Evolutionary conservation across 2,797 vertebrate species (phyloP).

Genomic region (Aplochiton taeniatus): DNA sequence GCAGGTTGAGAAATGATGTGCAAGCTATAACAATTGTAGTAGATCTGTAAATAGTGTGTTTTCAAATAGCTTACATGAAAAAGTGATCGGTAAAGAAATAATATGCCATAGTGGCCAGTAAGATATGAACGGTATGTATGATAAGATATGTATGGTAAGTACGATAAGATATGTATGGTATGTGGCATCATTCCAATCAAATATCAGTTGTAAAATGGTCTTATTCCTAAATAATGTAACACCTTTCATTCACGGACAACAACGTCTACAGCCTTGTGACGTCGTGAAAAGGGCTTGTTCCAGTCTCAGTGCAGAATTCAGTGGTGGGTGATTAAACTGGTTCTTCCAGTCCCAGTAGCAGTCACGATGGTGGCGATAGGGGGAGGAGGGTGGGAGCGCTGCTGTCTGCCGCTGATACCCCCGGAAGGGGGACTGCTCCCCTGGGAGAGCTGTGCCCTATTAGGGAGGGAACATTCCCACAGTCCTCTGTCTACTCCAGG

Average conservation of each 20-base stretch:
- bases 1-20: too few species aligned
- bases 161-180: too few species aligned
- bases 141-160: too few species aligned
- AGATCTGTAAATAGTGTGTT: too few species aligned
- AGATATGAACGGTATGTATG: too few species aligned
- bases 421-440: conserved; percentile 50
- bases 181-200: too few species aligned
- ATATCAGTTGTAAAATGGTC: neutral
- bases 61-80: too few species aligned
- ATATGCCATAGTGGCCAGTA: too few species aligned
- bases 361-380: conserved; percentile 24
- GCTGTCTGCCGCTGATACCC: conserved; percentile 26
- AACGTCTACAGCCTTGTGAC: neutral
- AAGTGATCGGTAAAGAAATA: too few species aligned
- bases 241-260: too few species aligned
- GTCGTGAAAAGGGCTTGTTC: too few species aligned
- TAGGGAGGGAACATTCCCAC: conserved; percentile 56
- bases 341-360: conserved; percentile 22
- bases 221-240: neutral
- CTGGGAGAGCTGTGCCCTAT: conserved; percentile 51
- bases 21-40: too few species aligned
- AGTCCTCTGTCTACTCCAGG: conserved; percentile 49
- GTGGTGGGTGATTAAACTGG: conserved; percentile 37
- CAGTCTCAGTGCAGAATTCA: neutral
- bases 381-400: conserved; percentile 12